Base-by-base conservation (phyloP, 1,140 invertebrate species). In the Pachyrhynchus sulphureomaculatus region DNA sequence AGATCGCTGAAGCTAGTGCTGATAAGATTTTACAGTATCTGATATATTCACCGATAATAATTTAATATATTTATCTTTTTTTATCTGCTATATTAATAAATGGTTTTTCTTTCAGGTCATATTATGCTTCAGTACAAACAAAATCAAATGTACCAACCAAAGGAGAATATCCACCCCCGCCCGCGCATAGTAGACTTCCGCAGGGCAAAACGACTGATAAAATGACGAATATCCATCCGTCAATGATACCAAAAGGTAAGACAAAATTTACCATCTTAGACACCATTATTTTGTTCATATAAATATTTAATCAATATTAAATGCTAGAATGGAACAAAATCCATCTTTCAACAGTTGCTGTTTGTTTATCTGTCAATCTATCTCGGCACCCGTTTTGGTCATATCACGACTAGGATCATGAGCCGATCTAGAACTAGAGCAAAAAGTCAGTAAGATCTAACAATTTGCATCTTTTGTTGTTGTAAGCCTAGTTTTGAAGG, bases 131-230 rank as follows among this genome's bases (percentile, higher is more conserved):
- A 2, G 63, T 59, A 37, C 74, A 73, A 64, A 68, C 80, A 61
- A 77, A 80, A 12, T 76, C 80, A 17, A 79, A 76, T 70, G 77
- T 81, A 51, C 77, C 79, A 29, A 34, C 56, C 74, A 75, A 53
- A 76, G 77, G 80, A 2, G 83, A 85, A 1, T 85, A 85, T 54
- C 83, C 81, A 44, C 83, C 81, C 26, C 82, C 82, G 0, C 78
- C 83, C 45, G 82, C 84, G 23, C 81, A 84, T 71, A 82, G 81
- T 62, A 75, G 83, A 53, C 71, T 77, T 2, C 75, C 76, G 1
- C 24, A 62, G 18, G 61, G 58, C 15, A 72, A 69, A 60, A 80
- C 84, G 10, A 72, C 79, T 13, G 85, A 87, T 34, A 87, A 87
- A 72, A 56, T 77, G 26, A 57, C 73, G 26, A 64, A 72, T 4